These are phyloP conservation scores for Drosophila orosa DNA, from an alignment of 1,140 invertebrate genomes.

Conservation along the genomic window DNA sequence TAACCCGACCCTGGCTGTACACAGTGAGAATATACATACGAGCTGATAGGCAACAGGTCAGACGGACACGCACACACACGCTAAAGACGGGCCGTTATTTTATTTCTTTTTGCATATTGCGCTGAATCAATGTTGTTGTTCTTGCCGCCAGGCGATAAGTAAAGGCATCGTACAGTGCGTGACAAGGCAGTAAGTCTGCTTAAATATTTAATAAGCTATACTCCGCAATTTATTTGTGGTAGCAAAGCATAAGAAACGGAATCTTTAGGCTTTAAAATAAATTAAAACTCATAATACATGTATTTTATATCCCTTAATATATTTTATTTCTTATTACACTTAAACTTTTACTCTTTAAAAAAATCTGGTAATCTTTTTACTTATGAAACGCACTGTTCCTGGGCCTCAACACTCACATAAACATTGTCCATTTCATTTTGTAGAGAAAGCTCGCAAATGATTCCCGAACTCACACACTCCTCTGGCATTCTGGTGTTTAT, in stretches of 20 bases:
- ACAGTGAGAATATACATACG: constrained; percentile 5
- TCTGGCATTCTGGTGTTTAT: constrained; percentile 6
- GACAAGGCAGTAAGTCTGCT: not conserved
- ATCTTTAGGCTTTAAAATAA: not conserved
- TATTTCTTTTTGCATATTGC: constrained; percentile 65
- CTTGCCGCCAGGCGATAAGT: constrained; percentile 57
- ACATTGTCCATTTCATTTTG: constrained; percentile 57
- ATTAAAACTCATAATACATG: too few species aligned
- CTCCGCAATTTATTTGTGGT: not conserved
- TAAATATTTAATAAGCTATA: too few species aligned
- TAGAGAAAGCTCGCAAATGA: constrained; percentile 71
- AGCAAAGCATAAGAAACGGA: not conserved
- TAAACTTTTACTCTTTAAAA: too few species aligned
- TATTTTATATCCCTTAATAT: not conserved
- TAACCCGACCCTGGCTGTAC: not conserved
- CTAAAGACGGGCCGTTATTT: constrained; percentile 4
- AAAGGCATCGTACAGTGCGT: constrained; percentile 15
- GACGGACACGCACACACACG: constrained; percentile 12
- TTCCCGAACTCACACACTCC: constrained; percentile 36
- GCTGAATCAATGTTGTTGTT: constrained; percentile 29
- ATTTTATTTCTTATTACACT: not conserved
- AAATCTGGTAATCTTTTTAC: not conserved
- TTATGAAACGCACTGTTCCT: constrained; percentile 21
- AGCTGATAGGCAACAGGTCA: constrained; percentile 36
- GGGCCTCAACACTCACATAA: constrained; percentile 26